phyloP scores from a whole-genome alignment of 2,888 invertebrate genomes.

The Epirrhoe tristata region DNA sequence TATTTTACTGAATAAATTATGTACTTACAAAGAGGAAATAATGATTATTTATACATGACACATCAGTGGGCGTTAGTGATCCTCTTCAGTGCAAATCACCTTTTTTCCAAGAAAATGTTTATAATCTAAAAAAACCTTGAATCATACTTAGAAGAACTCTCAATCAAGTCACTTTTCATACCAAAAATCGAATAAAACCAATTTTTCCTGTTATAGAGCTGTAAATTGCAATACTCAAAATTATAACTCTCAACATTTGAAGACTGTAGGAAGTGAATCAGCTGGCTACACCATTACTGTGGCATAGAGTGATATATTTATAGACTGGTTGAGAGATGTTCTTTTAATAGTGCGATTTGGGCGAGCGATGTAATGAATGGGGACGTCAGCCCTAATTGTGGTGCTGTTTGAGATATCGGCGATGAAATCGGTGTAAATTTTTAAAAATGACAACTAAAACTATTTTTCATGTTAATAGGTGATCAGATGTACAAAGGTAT shows the following conservation, averaged over 20 bases:
- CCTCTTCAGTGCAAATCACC: too few relatives aligned
- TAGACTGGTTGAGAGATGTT: slow-evolving; percentile 75
- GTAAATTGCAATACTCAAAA: too few relatives aligned
- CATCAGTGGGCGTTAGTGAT: too few relatives aligned
- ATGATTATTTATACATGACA: too few relatives aligned
- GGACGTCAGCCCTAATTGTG: slow-evolving; percentile 52
- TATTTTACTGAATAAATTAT: too few relatives aligned
- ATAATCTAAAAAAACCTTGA: too few relatives aligned
- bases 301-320: slow-evolving; percentile 61
- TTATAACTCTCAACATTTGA: too few relatives aligned
- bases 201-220: not conserved
- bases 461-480: not conserved
- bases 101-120: too few relatives aligned
- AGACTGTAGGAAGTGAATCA: slow-evolving; percentile 8
- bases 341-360: slow-evolving; percentile 78
- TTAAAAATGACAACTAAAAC: slow-evolving; percentile 1
- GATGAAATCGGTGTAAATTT: slow-evolving; percentile 14
- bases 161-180: too few relatives aligned
- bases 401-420: slow-evolving; percentile 38
- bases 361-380: slow-evolving; percentile 47
- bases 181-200: too few relatives aligned
- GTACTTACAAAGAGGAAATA: too few relatives aligned
- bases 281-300: slow-evolving; percentile 23
- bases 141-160: too few relatives aligned
- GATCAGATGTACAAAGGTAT: not conserved